Evolutionary conservation across 2,113 vertebrate genomes (phyloP).

Genomic region (Shinisaurus crocodilurus): DNA sequence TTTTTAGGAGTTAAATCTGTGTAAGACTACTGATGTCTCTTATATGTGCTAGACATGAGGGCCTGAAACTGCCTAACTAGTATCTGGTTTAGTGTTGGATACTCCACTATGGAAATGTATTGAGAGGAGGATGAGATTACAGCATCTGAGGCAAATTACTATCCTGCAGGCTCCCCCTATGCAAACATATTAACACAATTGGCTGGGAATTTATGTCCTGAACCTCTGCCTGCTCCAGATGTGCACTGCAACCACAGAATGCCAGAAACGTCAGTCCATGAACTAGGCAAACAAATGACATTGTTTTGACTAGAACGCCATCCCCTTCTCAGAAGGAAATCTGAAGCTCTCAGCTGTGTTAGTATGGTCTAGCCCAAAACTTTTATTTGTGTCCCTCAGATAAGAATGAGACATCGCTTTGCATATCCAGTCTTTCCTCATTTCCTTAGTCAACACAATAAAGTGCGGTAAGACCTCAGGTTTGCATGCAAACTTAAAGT

Average conservation of each 20-base stretch:
- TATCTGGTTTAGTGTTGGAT: neutral
- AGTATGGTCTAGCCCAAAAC: neutral
- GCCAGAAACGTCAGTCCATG: neutral
- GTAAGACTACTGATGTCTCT: neutral
- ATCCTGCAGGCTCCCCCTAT: neutral
- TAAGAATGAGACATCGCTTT: neutral
- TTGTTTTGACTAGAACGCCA: neutral
- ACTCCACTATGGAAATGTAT: neutral
- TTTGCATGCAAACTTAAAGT: neutral
- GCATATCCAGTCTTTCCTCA: neutral
- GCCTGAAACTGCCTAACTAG: neutral
- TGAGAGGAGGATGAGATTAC: neutral
- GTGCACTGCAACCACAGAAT: constrained; percentile 1
- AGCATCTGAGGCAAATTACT: neutral
- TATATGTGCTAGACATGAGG: neutral
- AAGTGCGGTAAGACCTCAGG: neutral
- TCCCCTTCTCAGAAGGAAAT: neutral
- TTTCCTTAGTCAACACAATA: neutral
- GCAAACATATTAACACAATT: constrained; percentile 17
- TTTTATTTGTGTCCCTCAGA: neutral
- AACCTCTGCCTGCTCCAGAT: constrained; percentile 3
- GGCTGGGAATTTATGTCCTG: neutral
- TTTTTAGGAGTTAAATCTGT: neutral
- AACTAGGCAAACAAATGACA: neutral
- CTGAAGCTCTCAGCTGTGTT: constrained; percentile 3